Conservation (phyloP, 2,888 invertebrate genomes). For the Lamellibrachia satsuma region DNA sequence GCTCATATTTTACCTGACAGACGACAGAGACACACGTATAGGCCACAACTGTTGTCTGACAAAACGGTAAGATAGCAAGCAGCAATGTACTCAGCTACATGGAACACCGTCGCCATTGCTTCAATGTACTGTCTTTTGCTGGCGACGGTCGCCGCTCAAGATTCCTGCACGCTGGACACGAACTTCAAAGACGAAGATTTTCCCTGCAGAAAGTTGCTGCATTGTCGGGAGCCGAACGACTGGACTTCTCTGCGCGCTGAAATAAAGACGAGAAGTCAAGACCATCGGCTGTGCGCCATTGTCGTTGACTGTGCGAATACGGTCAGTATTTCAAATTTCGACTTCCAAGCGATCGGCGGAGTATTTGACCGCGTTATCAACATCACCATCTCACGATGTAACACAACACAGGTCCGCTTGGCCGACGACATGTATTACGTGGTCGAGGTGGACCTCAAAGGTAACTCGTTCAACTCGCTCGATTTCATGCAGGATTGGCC, state of each 20-base stretch:
- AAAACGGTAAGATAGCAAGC: neutral
- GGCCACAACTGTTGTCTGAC: neutral
- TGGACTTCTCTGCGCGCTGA: neutral
- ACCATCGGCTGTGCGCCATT: neutral
- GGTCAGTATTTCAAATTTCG: neutral
- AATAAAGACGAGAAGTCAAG: neutral
- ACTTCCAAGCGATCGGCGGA: slow-evolving; percentile 6
- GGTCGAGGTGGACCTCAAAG: slow-evolving; percentile 1
- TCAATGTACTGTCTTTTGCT: neutral
- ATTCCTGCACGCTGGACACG: neutral
- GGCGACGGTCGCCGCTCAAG: neutral
- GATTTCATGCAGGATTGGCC: neutral
- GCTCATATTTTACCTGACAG: neutral
- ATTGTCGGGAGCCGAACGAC: neutral
- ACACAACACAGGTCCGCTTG: neutral
- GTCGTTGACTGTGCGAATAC: neutral
- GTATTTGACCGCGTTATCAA: neutral
- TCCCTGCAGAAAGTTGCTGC: neutral
- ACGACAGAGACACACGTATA: neutral
- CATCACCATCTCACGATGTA: slow-evolving; percentile 3
- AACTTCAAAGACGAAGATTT: neutral
- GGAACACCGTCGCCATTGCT: neutral
- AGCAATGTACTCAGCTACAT: neutral
- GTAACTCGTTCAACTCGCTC: neutral
- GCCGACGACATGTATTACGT: neutral